phyloP scores from a whole-genome alignment of 2,888 invertebrate species.

The Stenichneumon culpator region DNA sequence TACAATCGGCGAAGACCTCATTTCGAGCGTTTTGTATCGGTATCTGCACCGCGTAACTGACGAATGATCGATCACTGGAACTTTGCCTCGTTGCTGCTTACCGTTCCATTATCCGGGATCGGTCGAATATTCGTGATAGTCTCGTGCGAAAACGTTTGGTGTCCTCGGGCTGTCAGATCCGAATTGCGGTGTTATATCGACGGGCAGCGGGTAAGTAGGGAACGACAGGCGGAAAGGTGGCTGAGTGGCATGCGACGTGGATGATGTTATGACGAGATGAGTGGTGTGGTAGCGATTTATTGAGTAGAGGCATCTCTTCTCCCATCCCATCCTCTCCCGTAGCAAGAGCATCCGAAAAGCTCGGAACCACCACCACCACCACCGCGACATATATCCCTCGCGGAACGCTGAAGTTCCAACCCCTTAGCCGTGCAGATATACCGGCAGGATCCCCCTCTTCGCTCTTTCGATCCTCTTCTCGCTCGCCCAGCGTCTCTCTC shows the following conservation, averaged over 20 bases:
- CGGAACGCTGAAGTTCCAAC: slow-evolving; percentile 46
- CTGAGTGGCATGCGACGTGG: slow-evolving; percentile 75
- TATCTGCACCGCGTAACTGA: neutral
- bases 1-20: neutral
- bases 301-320: slow-evolving; percentile 70
- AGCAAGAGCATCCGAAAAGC: slow-evolving; percentile 40
- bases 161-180: slow-evolving; percentile 36
- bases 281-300: slow-evolving; percentile 78
- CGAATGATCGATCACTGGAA: neutral
- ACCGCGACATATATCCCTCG: slow-evolving; percentile 38
- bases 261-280: slow-evolving; percentile 77
- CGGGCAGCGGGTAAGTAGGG: slow-evolving; percentile 21
- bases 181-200: slow-evolving; percentile 12
- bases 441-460: slow-evolving; percentile 51
- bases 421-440: slow-evolving; percentile 42
- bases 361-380: slow-evolving; percentile 43
- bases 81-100: neutral
- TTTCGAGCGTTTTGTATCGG: neutral
- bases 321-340: slow-evolving; percentile 57
- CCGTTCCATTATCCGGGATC: neutral
- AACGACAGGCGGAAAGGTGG: slow-evolving; percentile 53
- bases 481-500: slow-evolving; percentile 68
- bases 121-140: neutral
- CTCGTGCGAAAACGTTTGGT: slow-evolving; percentile 12
- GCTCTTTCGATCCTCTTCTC: slow-evolving; percentile 72